A percentile compares a stretch with the other conserved stretches of the same genome.
phyloP scores from a whole-genome alignment of 92 coral and sea anemone species.

The Ricordea florida region DNA sequence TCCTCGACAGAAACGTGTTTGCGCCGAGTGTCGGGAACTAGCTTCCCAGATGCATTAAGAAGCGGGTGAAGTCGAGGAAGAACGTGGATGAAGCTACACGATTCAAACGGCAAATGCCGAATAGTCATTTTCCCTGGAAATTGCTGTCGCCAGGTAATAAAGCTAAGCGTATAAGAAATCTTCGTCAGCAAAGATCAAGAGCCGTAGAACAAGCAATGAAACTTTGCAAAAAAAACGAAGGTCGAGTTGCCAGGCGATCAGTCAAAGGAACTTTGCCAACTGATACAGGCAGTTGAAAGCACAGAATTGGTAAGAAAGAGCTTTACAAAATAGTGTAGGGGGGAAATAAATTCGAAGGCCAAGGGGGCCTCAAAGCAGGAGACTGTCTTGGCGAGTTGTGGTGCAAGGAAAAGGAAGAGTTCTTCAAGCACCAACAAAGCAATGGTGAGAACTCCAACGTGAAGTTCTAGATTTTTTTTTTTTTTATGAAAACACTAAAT shows the following conservation, averaged over 20 bases:
- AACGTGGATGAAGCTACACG: slow-evolving; percentile 7
- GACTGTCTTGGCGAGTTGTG: background rate
- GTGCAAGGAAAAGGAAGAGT: background rate
- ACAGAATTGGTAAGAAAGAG: background rate
- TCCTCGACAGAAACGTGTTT: background rate
- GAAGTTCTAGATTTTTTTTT: background rate
- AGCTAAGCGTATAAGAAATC: background rate
- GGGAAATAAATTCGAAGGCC: background rate
- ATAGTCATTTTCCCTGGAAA: background rate
- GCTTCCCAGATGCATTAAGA: background rate
- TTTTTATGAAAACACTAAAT: background rate
- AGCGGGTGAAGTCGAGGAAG: background rate
- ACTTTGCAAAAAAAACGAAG: background rate
- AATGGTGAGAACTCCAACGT: background rate
- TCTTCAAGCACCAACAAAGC: background rate
- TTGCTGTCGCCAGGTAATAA: background rate
- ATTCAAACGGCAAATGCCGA: background rate
- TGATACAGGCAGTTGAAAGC: background rate
- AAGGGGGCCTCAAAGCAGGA: background rate
- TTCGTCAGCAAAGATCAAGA: background rate
- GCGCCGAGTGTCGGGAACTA: background rate
- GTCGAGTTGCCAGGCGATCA: background rate
- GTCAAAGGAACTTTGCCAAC: background rate
- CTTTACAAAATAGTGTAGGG: background rate
- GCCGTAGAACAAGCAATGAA: background rate